phyloP scores from a whole-genome alignment of 2,888 invertebrate species.

The Cheilosia impressa region DNA sequence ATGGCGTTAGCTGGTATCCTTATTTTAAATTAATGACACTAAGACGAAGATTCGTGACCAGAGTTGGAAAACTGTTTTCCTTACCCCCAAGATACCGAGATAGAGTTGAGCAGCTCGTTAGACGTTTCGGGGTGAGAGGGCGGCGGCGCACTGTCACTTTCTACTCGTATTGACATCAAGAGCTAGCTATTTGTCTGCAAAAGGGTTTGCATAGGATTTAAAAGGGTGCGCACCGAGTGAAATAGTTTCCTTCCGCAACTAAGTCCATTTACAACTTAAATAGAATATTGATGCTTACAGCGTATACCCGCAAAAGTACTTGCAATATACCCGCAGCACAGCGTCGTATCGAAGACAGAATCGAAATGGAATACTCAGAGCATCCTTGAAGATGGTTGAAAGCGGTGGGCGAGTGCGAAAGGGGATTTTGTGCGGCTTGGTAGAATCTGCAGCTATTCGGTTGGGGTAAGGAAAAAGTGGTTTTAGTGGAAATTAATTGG shows the following conservation, averaged over 20 bases:
- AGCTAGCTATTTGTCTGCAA: slow-evolving; percentile 37
- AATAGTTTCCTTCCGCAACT: slow-evolving; percentile 62
- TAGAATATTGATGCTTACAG: slow-evolving; percentile 60
- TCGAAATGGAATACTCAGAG: slow-evolving; percentile 56
- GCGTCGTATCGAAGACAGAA: slow-evolving; percentile 41
- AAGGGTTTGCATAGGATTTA: slow-evolving; percentile 42
- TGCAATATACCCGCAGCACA: not conserved
- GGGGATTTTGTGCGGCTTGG: slow-evolving; percentile 12
- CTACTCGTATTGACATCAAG: slow-evolving; percentile 32
- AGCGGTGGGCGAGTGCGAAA: slow-evolving; percentile 4
- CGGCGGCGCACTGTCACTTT: not conserved
- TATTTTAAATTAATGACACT: slow-evolving; percentile 70
- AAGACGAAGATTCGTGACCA: slow-evolving; percentile 68
- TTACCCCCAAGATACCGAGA: slow-evolving; percentile 12
- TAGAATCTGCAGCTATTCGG: slow-evolving; percentile 22
- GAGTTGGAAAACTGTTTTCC: slow-evolving; percentile 57
- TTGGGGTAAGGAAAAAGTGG: slow-evolving; percentile 51
- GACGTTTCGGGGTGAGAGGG: not conserved
- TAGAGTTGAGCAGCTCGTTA: slow-evolving; percentile 54
- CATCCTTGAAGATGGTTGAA: slow-evolving; percentile 27
- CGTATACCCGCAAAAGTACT: slow-evolving; percentile 2
- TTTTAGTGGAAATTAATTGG: slow-evolving; percentile 71
- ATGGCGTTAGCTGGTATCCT: slow-evolving; percentile 51
- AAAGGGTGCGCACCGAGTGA: slow-evolving; percentile 46
- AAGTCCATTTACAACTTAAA: slow-evolving; percentile 68